A percentile compares a stretch with the other conserved stretches of the same genome.
Conservation (phyloP, 1,140 invertebrate species). For the Caerostris darwini region DNA sequence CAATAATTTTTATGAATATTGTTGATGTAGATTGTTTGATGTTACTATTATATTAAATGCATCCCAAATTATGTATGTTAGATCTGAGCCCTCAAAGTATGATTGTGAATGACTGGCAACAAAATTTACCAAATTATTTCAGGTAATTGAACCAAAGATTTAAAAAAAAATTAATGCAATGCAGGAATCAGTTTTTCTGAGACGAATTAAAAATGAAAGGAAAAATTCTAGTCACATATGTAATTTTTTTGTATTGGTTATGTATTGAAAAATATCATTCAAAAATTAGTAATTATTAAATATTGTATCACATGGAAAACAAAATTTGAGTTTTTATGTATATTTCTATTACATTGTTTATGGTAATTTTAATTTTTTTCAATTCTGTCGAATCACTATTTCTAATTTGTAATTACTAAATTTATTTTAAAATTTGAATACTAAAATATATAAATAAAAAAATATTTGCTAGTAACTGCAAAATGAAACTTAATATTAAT, state of each 20-base stretch:
- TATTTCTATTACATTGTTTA: too few species aligned
- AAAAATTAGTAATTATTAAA: background rate
- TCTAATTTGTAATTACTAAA: too few species aligned
- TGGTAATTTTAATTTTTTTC: background rate
- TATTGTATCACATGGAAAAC: too few species aligned
- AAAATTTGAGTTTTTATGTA: too few species aligned
- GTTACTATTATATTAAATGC: background rate
- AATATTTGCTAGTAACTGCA: too few species aligned
- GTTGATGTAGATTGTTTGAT: accelerated
- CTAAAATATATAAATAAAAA: too few species aligned
- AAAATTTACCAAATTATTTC: background rate
- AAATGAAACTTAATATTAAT: too few species aligned
- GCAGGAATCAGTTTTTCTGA: background rate
- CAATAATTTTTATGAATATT: background rate
- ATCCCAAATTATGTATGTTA: background rate
- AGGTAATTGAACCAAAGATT: background rate
- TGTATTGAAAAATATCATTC: background rate
- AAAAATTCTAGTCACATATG: background rate
- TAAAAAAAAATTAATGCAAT: background rate
- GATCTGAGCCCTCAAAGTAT: constrained; percentile 1
- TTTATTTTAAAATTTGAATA: too few species aligned
- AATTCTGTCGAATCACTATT: too few species aligned
- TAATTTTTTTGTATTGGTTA: constrained; percentile 8
- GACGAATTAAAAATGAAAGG: background rate
- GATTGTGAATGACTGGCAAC: background rate